Evolutionary conservation across 2,113 vertebrate species (phyloP), one percentile per base, ranked within the genome.

Genomic region (Crotalus viridis): DNA sequence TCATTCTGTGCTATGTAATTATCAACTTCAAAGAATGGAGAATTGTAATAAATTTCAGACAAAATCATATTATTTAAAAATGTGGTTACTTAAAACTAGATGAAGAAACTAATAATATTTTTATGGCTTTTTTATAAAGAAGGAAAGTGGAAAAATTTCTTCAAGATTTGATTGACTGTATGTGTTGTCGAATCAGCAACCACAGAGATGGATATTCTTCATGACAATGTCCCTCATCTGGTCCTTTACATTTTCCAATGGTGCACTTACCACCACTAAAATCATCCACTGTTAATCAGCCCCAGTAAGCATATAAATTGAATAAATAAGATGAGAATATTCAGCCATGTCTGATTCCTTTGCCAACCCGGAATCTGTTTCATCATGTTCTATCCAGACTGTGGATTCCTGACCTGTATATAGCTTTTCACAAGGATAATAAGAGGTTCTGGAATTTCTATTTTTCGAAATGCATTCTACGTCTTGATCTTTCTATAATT

Each of bases 1-100:
- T 19, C 54, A 24, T 89, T 93, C 61, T 87, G 54, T 7, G 91
- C 92, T 61, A 21, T 61, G 51, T 86, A 94, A 94, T 90, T 89
- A 21, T n/a, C n/a, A 74, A 39, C 7, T 57, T 91, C 39, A 39
- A 90, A 89, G 91, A 94, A 89, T 57, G 87, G 21, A 56, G 52
- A 93, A 51, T 10, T 91, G 3, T 85, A 85, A 64, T 93, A 85
- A 51, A 19, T 39, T 93, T 56, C 69, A 43, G 6, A 48, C 39
- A 69, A 74, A 89, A 22, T 46, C 61, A 8, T 33, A 7, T 13
- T 88, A 85, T 33, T 57, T n/a, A 21, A 55, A 74, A 92, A 39
- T 56, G 12, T 21, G 0, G 10, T 90, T 81, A 87, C 74, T 91
- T 92, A 87, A 46, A 85, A 69, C 24, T 90, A 87, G 39, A 21